Evolutionary conservation across 2,113 vertebrate species (phyloP).

Genomic region (Brachypodius melanocephalos): DNA sequence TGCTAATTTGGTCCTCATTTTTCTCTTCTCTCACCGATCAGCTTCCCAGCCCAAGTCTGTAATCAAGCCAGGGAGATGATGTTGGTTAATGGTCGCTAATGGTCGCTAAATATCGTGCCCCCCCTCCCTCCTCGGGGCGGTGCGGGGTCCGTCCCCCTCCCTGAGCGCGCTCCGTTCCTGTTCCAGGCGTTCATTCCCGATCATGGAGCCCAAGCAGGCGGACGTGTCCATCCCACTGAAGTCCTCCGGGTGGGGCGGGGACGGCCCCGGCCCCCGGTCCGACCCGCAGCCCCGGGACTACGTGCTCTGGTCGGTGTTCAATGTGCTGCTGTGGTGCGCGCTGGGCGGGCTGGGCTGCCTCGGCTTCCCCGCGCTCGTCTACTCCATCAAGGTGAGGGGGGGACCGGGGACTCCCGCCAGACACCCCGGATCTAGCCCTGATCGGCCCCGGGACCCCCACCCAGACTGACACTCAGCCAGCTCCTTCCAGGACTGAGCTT

Average conservation of each 20-base stretch:
- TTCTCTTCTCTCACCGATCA: fast-evolving
- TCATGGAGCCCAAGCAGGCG: neutral
- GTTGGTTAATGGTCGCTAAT: neutral
- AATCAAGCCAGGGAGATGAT: neutral
- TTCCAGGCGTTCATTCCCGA: neutral
- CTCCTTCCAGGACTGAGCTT: neutral
- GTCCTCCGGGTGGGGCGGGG: neutral
- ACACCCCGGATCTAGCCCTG: neutral
- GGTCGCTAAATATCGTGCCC: fast-evolving
- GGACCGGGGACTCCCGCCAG: neutral
- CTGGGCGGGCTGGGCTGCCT: neutral
- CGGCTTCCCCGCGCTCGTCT: neutral
- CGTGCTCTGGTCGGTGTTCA: neutral
- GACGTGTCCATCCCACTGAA: neutral
- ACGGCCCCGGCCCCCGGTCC: neutral
- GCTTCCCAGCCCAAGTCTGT: neutral
- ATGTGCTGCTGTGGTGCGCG: neutral
- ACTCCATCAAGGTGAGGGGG: neutral
- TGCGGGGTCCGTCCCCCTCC: neutral
- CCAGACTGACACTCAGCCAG: neutral
- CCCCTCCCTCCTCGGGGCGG: neutral
- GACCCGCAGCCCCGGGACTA: neutral
- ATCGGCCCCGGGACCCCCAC: neutral
- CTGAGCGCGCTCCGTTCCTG: fast-evolving
- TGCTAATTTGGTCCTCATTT: neutral